Percentiles rank a stretch among this genome's conserved stretches.
Conservation (phyloP, 2,113 vertebrate species). For the Peromyscus maniculatus region DNA sequence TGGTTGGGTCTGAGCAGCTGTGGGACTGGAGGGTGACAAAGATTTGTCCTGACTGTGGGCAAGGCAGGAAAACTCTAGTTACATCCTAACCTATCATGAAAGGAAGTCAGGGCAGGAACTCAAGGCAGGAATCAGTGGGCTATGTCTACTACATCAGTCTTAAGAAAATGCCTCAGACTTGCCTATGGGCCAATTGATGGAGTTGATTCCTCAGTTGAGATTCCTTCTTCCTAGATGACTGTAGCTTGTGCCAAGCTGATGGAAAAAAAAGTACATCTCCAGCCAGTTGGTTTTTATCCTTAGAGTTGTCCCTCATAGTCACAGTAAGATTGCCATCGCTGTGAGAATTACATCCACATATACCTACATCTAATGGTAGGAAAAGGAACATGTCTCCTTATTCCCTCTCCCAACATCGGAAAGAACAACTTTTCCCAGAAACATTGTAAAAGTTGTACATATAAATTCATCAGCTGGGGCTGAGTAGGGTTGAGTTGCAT, state of each 20-base stretch:
- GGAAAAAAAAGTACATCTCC: not conserved
- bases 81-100: not conserved
- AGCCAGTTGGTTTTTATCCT: constrained; percentile 1
- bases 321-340: not conserved
- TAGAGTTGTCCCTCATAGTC: not conserved
- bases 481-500: not conserved
- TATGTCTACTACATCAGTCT: not conserved
- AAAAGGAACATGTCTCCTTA: not conserved
- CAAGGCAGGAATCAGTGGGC: not conserved
- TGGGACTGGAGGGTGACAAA: no score
- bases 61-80: no score
- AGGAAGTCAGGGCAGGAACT: not conserved
- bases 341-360: not conserved
- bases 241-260: not conserved
- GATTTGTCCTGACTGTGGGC: no score
- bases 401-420: not conserved
- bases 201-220: not conserved
- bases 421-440: constrained; percentile 23
- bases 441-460: not conserved
- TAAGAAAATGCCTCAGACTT: not conserved
- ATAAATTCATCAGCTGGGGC: not conserved
- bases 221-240: not conserved
- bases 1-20: no score
- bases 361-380: not conserved
- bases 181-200: not conserved